Conservation (phyloP, 2,888 invertebrate species). For the Chrysotoxum bicinctum region DNA sequence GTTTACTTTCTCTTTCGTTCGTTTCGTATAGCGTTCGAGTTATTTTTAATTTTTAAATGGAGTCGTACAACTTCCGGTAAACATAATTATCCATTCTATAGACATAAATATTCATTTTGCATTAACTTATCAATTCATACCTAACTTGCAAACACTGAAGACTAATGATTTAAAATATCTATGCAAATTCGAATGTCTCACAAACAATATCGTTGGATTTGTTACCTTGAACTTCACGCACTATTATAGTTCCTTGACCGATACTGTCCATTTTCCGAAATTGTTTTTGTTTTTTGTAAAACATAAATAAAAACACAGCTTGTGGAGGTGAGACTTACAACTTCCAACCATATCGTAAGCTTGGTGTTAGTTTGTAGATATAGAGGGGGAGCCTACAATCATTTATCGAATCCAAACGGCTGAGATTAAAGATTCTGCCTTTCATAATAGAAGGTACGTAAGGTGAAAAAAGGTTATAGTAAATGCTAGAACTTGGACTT, state of each 20-base stretch:
- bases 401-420: too few relatives aligned
- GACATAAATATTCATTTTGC: background rate
- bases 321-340: too few relatives aligned
- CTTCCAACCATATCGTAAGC: too few relatives aligned
- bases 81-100: background rate
- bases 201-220: background rate
- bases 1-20: background rate
- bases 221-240: slow-evolving; percentile 42
- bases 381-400: too few relatives aligned
- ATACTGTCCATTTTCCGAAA: background rate
- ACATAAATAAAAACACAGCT: background rate
- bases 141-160: background rate
- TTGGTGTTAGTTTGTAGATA: too few relatives aligned
- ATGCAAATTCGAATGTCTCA: slow-evolving; percentile 16
- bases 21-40: background rate
- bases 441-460: too few relatives aligned
- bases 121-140: background rate
- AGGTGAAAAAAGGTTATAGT: too few relatives aligned
- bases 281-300: background rate
- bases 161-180: slow-evolving; percentile 7
- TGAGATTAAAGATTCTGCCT: too few relatives aligned
- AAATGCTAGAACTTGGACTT: too few relatives aligned
- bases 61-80: slow-evolving; percentile 4
- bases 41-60: background rate
- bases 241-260: slow-evolving; percentile 37